These are phyloP conservation scores for Mergus octosetaceus DNA, from an alignment of 2,797 vertebrate species.

Conservation along the genomic window DNA sequence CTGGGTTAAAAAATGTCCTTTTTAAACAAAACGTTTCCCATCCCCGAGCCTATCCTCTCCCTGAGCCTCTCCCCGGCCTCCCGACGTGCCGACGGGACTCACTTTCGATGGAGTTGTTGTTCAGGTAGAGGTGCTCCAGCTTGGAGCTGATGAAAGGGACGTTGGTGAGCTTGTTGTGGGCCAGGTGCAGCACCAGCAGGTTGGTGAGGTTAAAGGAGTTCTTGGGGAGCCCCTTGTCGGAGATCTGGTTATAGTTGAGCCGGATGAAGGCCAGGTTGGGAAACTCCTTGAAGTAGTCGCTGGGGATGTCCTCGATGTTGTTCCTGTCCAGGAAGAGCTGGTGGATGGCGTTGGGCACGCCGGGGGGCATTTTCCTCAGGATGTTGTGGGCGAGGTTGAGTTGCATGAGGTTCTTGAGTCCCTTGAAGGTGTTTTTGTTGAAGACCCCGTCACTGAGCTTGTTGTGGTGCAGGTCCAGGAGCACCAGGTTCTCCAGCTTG, in stretches of 20 bases:
- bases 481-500: conserved; percentile 88
- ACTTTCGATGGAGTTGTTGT: conserved; percentile 96
- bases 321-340: conserved; percentile 97
- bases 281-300: conserved; percentile 88
- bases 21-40: rapidly evolving
- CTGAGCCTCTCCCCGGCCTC: background rate
- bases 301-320: conserved; percentile 90
- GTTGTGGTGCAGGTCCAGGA: conserved; percentile 94
- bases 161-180: conserved; percentile 90
- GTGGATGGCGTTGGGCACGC: conserved; percentile 84
- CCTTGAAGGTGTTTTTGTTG: conserved; percentile 89
- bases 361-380: conserved; percentile 91
- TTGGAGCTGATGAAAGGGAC: conserved; percentile 87
- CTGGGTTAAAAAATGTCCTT: rapidly evolving
- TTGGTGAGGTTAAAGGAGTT: conserved; percentile 91
- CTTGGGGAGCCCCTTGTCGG: conserved; percentile 91
- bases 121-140: conserved; percentile 95
- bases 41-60: background rate
- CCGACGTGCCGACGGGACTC: background rate
- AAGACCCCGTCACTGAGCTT: conserved; percentile 87
- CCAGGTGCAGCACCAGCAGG: conserved; percentile 92
- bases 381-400: conserved; percentile 94
- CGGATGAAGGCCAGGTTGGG: conserved; percentile 90
- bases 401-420: conserved; percentile 92
- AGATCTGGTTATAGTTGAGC: conserved; percentile 94